These are phyloP conservation scores for Falco rusticolus DNA, from an alignment of 2,797 vertebrate genomes.

Conservation along the genomic window DNA sequence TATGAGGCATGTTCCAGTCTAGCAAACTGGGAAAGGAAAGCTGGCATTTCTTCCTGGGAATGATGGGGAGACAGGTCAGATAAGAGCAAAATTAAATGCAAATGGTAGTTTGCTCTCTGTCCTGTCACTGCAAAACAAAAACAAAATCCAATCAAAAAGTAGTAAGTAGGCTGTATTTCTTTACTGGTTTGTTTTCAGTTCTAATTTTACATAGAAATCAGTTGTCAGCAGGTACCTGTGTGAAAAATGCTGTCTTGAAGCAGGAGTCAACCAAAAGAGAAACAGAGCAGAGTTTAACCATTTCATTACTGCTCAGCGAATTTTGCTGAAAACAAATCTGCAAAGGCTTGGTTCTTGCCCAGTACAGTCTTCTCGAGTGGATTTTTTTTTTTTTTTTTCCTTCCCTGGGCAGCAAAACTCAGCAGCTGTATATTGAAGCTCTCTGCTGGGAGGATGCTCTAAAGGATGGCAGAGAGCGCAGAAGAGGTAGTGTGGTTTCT, in stretches of 20 bases:
- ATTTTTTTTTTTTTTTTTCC: not conserved
- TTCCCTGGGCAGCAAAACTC: not conserved
- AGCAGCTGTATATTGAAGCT: not conserved
- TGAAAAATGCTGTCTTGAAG: not conserved
- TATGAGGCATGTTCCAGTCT: not conserved
- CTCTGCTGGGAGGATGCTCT: not conserved
- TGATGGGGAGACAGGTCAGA: not conserved
- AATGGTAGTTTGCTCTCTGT: not conserved
- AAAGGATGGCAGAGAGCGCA: not conserved
- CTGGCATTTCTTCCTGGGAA: not conserved
- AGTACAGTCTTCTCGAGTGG: accelerated
- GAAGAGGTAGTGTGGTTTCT: not conserved
- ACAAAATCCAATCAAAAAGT: not conserved
- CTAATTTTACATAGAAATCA: not conserved
- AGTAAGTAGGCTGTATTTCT: not conserved
- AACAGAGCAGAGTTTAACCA: not conserved
- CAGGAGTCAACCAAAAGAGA: not conserved
- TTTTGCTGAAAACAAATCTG: not conserved
- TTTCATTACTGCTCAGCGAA: not conserved
- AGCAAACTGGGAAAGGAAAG: not conserved
- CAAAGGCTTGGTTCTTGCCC: not conserved
- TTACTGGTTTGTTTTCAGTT: not conserved
- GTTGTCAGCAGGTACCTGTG: not conserved
- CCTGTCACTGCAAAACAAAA: not conserved
- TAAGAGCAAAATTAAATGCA: not conserved